These are phyloP conservation scores for Sebastes miniatus DNA, from an alignment of 2,797 vertebrate genomes.

Conservation along the genomic window DNA sequence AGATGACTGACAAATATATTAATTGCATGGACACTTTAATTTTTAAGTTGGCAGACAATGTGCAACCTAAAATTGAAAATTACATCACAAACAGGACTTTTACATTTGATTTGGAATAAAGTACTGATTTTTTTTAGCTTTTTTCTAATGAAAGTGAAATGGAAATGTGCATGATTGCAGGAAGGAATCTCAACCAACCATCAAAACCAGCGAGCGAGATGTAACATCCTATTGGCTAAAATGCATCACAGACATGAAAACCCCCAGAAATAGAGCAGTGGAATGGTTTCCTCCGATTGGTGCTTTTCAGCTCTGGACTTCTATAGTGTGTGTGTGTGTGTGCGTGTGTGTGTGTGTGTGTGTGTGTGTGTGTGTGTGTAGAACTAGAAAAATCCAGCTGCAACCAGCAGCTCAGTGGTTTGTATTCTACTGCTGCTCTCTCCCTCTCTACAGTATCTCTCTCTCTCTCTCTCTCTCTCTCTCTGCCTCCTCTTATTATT, in stretches of 20 bases:
- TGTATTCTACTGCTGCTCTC: conserved; percentile 48
- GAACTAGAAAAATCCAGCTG: conserved; percentile 73
- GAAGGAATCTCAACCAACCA: neutral
- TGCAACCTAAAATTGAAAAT: neutral
- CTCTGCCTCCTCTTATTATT: neutral
- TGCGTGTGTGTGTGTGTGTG: conserved; percentile 11
- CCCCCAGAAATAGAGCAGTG: neutral
- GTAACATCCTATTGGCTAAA: neutral
- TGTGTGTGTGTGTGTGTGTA: conserved; percentile 1
- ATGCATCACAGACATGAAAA: neutral
- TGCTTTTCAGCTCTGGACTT: conserved; percentile 6
- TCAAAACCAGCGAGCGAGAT: neutral
- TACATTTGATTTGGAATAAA: neutral
- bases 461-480: conserved; percentile 3
- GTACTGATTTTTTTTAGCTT: neutral
- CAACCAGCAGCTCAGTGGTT: conserved; percentile 63
- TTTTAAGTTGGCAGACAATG: neutral
- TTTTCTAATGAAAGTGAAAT: neutral
- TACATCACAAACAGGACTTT: no score
- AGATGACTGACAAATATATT: no score
- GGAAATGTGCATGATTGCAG: neutral
- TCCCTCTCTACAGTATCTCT: conserved; percentile 11
- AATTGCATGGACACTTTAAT: neutral
- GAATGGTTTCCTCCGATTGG: neutral
- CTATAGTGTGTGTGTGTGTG: neutral